Base-by-base conservation (phyloP, 2,888 invertebrate species). In the Volucella bombylans region DNA sequence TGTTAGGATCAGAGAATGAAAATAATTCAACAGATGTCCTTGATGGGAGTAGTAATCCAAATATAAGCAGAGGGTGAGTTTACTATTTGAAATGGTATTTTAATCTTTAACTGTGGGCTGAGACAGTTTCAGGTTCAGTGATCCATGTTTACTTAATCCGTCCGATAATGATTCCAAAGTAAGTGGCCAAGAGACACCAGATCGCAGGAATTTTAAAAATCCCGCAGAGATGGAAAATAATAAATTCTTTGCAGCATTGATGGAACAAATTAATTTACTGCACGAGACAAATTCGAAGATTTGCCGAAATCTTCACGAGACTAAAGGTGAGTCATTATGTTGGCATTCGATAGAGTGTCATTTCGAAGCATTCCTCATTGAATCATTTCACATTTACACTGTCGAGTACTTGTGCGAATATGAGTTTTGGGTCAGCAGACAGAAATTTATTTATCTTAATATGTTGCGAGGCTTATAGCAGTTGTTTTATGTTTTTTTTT, bases 271-370 rank as follows among this genome's bases (percentile, higher is more conserved):
- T 87, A 93, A 94, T 88, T 90, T 94, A 71, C 90, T 96, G 87
- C 95, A 95, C 89, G 94, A 95, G 87, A 93, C 94, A 76, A 96
- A 96, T 91, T 94, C 95, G 87, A 95, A 95, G 92, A 93, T 96
- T 89, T 95, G 94, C 89, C 94, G 95, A 90, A 96, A 96, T 90
- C 93, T 96, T 88, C 94, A 94, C 89, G 95, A 96, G 88, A 94
- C 95, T 77, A 95, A 94, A 93, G 94, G 95, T 93, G 93, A 91
- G 89, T 88, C 43, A 59, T 14, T 31, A 14, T 15, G 10, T 1
- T 15, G 8, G 9, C 8, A 11, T 31, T 31, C 31, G 4, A 39
- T 14, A 45, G 8, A 38, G 31, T 57, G 8, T 52, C 18, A 52
- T 45, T 15, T 14, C 45, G 0, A 18, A 43, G 12, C 64, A 68